These are phyloP conservation scores for zebrafish (Danio rerio) DNA, from an alignment of 2,113 vertebrate genomes.

Conservation along the genomic window DNA sequence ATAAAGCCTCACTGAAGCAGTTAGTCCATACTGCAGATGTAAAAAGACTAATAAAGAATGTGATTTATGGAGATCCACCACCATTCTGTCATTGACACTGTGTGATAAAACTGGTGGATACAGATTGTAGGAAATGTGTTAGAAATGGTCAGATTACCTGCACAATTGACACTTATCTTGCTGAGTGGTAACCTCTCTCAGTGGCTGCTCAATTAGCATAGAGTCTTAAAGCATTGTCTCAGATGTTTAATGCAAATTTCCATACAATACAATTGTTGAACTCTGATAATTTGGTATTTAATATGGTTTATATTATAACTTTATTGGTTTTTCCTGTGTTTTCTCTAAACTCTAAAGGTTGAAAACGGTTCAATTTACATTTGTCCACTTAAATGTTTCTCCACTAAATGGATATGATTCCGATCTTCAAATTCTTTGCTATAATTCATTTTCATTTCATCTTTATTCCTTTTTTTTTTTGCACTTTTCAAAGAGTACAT, in stretches of 20 bases:
- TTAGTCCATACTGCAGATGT: conserved; percentile 10
- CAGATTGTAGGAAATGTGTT: not conserved
- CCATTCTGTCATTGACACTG: not conserved
- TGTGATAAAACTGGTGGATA: not conserved
- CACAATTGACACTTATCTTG: not conserved
- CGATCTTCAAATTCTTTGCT: no score
- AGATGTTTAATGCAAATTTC: not conserved
- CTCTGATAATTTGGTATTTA: not conserved
- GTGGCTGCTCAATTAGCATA: not conserved
- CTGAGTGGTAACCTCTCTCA: not conserved
- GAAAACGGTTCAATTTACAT: no score
- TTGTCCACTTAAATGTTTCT: no score
- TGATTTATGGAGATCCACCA: not conserved
- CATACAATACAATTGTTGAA: not conserved
- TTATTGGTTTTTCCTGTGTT: no score
- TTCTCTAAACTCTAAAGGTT: no score
- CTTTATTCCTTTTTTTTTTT: no score
- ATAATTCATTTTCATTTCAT: no score
- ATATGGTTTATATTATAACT: no score
- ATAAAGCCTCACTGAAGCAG: conserved; percentile 13
- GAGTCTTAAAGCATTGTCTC: not conserved
- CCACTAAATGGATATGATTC: no score
- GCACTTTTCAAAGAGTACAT: no score
- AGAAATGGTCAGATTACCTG: not conserved
- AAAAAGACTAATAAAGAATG: conserved; percentile 18